Base-by-base conservation (phyloP, 2,888 invertebrate genomes). In the Zaprionus lineosus region DNA sequence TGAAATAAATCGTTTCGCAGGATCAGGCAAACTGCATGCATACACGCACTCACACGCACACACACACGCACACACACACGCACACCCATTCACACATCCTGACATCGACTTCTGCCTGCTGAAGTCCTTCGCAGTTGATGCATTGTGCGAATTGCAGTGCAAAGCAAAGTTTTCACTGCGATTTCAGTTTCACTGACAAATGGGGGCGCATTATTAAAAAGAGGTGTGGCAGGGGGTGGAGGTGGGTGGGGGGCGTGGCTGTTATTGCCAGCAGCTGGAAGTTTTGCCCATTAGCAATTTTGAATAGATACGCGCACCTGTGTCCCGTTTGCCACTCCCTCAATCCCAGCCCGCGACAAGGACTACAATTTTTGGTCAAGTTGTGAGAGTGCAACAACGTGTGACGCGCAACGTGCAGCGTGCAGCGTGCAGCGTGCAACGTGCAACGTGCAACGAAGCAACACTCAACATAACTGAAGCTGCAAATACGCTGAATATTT, bases 401-500 rank as follows among this genome's bases (percentile, higher is more conserved):
- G n/a, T n/a, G n/a, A n/a, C n/a, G n/a, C n/a, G n/a, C n/a, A n/a
- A n/a, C n/a, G n/a, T n/a, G n/a, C n/a, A n/a, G n/a, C n/a, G n/a
- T n/a, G n/a, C n/a, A n/a, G n/a, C n/a, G n/a, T n/a, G n/a, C n/a
- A n/a, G n/a, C n/a, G n/a, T n/a, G n/a, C n/a, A n/a, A n/a, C n/a
- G n/a, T n/a, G n/a, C n/a, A n/a, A n/a, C n/a, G n/a, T n/a, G n/a
- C n/a, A 19, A 37, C 55, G 18, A 12, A 12, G 53, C 34, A 39
- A 7, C 55, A 36, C 44, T 53, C 40, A 44, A 33, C 24, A 43
- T 33, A 33, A 26, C 50, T 19, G 40, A 9, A 37, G 56, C 67
- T 51, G 51, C 43, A 70, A 79, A 73, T 81, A 66, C 53, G 62
- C 64, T 51, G 58, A 72, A 78, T 82, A 72, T 69, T 78, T 64